Base-by-base conservation (phyloP, 2,113 vertebrate species). In the Proteles cristata region DNA sequence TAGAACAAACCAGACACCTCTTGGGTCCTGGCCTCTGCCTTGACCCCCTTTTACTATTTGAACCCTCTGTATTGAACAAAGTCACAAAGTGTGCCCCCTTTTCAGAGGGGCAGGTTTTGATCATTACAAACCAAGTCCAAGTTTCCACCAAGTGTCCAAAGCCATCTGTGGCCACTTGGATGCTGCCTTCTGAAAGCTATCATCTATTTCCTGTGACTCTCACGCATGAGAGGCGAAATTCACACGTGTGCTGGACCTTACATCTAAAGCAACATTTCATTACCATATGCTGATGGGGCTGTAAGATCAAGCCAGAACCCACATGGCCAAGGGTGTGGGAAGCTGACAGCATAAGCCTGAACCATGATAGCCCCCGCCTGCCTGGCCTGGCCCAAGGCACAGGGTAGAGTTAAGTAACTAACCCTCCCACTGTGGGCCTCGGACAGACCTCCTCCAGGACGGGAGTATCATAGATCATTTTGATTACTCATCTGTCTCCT, bases 71-170 rank as follows among this genome's bases (percentile, higher is more conserved):
- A 97, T 98, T 97, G 98, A 97, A 97, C 98, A 94, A 55, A 79
- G 88, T 92, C 89, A 92, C 94, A 97, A 98, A 96, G 95, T 55
- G 31, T 89, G 76, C 68, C 88, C 26, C 82, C 97, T 97, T 97
- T 97, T 96, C 96, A 87, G 93, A 97, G 95, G 94, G 96, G 97
- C 95, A 98, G 96, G 84, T 98, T 98, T 98, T 97, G 96, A 98
- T 98, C 96, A 96, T 97, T 97, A 98, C 87, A 97, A 98, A 94
- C 90, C 94, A 98, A 98, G 97, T 81, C 93, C 96, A 90, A 88
- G 97, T 98, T 98, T 98, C 98, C 91, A 97, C 97, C 96, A 94
- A 95, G 90, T 97, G 97, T 98, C 97, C 96, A 82, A 97, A 95
- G 96, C 63, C 50, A 25, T 88, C 97, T 96, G 97, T 82, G 97